These are phyloP conservation scores for Parnassius smintheus DNA, from an alignment of 2,888 invertebrate species.

Conservation along the genomic window DNA sequence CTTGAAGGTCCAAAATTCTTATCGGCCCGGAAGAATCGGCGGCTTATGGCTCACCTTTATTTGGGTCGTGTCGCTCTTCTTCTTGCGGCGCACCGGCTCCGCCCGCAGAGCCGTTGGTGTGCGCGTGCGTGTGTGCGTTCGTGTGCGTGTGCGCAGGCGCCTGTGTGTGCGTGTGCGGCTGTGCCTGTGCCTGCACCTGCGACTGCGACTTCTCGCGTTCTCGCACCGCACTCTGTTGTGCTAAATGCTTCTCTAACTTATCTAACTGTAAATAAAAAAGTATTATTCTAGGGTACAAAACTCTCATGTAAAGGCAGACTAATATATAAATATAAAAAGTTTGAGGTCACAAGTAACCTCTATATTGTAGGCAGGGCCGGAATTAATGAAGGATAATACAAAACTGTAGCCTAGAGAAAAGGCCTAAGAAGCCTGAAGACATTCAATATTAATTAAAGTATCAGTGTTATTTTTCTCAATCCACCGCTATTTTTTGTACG, in stretches of 20 bases:
- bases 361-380: no score
- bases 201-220: slow-evolving; percentile 39
- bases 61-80: slow-evolving; percentile 44
- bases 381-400: no score
- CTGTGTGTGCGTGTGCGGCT: slow-evolving; percentile 26
- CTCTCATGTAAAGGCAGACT: no score
- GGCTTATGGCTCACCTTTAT: slow-evolving; percentile 40
- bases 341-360: no score
- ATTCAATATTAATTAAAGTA: no score
- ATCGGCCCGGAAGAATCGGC: neutral
- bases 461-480: no score
- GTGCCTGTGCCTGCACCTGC: slow-evolving; percentile 27
- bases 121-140: slow-evolving; percentile 33
- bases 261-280: slow-evolving; percentile 52
- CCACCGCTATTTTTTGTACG: no score
- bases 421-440: no score
- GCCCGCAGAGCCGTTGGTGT: slow-evolving; percentile 36
- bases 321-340: no score
- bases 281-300: no score
- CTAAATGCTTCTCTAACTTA: slow-evolving; percentile 59
- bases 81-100: slow-evolving; percentile 38
- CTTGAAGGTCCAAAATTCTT: neutral
- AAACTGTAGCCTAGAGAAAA: no score
- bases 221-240: slow-evolving; percentile 41
- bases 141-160: slow-evolving; percentile 27